Evolutionary conservation across 2,888 invertebrate species (phyloP), one percentile per base, ranked within the genome.

Genomic region (Prenolepis imparis): DNA sequence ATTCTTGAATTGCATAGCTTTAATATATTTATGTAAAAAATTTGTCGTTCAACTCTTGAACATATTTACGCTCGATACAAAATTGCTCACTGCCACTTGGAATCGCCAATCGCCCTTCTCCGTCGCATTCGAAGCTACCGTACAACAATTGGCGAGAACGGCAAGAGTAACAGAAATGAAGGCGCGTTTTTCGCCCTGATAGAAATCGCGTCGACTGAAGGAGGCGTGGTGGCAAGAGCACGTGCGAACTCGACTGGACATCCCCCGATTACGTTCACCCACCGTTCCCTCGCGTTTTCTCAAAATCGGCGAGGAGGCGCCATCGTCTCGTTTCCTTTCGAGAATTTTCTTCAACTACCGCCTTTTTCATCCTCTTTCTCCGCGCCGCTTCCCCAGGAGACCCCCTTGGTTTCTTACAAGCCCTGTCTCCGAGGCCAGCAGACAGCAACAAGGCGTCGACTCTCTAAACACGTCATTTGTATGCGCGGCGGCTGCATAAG

Each of bases 391-490:
- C 66, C 32, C 63, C 18, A 28, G 39, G 39, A 74, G 32, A 9
- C 39, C 36, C 39, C 44, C 18, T 8, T 9, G 66, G 18, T 80
- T 80, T 80, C 78, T 80, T 80, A 59, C 78, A 44, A 59, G 48
- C 28, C 21, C 74, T 59, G 70, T 73, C 78, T 75, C 44, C 52
- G 48, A 21, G 55, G 39, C 32, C 61, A 41, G 61, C 11, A 41
- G 78, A 72, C 81, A 83, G 52, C 61, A 28, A 59, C 59, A 24
- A 41, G 36, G 48, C 72, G 68, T 48, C 63, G 81, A 83, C 70
- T 83, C 88, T 88, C 89, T 92, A 93, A 93, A 92, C 90, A 90
- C 88, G 89, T 92, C 89, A 91, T 93, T 93, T 92, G 92, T 92
- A 93, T 92, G 93, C 93, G 86, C 90, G 84, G 70, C 85, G 87